These are phyloP conservation scores for Pseudomyrmex cubaensis DNA, from an alignment of 1,140 invertebrate genomes.

Conservation along the genomic window DNA sequence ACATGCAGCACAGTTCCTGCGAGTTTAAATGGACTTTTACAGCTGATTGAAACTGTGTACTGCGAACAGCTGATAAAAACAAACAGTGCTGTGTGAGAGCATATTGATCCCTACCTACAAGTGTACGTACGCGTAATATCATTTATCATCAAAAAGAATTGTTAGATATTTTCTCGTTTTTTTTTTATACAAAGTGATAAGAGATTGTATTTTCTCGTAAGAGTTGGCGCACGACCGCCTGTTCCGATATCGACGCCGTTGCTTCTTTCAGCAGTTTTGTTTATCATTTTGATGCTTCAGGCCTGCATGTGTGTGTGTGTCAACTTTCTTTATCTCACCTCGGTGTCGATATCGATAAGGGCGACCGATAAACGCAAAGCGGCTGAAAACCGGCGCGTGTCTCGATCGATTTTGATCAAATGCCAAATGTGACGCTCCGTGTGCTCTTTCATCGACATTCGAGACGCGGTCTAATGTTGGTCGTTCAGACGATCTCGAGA, in stretches of 20 bases:
- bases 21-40: too few species aligned
- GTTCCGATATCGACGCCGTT: slow-evolving; percentile 12
- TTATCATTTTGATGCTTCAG: background rate
- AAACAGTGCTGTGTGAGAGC: background rate
- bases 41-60: too few species aligned
- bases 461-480: background rate
- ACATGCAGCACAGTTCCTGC: too few species aligned
- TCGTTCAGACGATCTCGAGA: background rate
- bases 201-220: background rate
- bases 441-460: background rate
- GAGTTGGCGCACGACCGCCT: background rate
- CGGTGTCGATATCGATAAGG: slow-evolving; percentile 26
- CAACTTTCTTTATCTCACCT: background rate
- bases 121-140: background rate
- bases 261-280: background rate
- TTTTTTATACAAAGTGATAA: background rate
- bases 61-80: slow-evolving; percentile 1
- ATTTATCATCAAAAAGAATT: background rate
- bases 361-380: background rate
- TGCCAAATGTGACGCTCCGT: slow-evolving; percentile 12
- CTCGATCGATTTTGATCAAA: slow-evolving; percentile 31
- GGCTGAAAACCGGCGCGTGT: background rate
- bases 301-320: too few species aligned
- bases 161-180: background rate
- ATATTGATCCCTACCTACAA: background rate